Evolutionary conservation across 2,888 invertebrate species (phyloP), one percentile per base, ranked within the genome.

Genomic region (Eupithecia subfuscata): DNA sequence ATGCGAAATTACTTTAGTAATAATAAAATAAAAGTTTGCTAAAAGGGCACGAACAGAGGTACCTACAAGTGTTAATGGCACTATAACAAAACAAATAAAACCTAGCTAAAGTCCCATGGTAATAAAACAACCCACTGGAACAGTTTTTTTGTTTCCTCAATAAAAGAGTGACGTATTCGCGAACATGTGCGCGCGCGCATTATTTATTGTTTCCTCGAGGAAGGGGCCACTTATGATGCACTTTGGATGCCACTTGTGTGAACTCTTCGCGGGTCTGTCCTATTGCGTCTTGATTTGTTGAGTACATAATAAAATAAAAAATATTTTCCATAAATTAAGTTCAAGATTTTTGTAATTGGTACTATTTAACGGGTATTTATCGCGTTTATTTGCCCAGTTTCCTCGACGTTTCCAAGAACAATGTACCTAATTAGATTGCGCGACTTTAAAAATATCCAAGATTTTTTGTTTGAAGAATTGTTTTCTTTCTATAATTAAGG

Each of bases 171-270:
- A 64, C 78, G 60, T 80, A 81, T 81, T 79, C 77, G 80, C 80
- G 56, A 77, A 76, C 81, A 81, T 75, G 75, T 81, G 81, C 77
- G 75, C 40, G 40, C 69, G 78, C 76, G 72, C 77, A 78, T 80
- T 81, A 82, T 82, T 82, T 82, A 82, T 82, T 79, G 73, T 81
- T 82, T 81, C 82, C 82, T 78, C 72, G 67, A 80, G 82, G 82
- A 82, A 81, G 76, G 74, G 25, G 65, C 78, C 79, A 81, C 82
- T 82, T 82, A 73, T 68, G 77, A 48, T 81, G 81, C 80, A 80
- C 81, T 81, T 77, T 81, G 78, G 69, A 63, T 78, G 48, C 77
- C 78, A 78, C 78, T 79, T 79, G 75, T 79, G 75, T 60, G 77
- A 75, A 52, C 52, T 37, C n/a, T 30, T 22, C 48, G 30, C 14